Evolutionary conservation across 2,797 vertebrate genomes (phyloP), one percentile per base, ranked within the genome.

Genomic region (Pseudopleuronectes americanus): DNA sequence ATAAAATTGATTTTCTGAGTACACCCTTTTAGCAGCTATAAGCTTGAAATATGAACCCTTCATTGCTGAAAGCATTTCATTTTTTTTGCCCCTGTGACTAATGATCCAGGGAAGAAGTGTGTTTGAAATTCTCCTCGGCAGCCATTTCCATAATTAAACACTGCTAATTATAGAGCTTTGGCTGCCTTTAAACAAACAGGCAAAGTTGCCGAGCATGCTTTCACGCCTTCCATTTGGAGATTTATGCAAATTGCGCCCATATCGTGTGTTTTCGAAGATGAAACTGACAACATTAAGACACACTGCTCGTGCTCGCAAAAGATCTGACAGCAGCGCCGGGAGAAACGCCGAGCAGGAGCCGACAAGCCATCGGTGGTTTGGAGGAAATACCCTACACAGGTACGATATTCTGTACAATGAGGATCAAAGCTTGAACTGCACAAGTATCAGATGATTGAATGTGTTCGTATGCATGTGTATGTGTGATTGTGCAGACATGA

Each of bases 1-100:
- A 97, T 97, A 96, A 97, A 98, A 98, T 98, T 98, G 97, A 98
- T 97, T 98, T 97, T 97, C 95, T 95, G 95, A 97, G 95, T 95
- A 96, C 94, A 96, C 94, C 96, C 96, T 97, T 97, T 98, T 98
- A 98, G 96, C 96, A 96, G 96, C 95, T 96, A 96, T 97, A 96
- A 96, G 96, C 95, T 96, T 98, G 97, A 97, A 98, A 98, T 97
- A 98, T 98, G 96, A 98, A 97, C 95, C 95, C 95, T 97, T 97
- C 96, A 96, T 96, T 96, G 95, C 96, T 93, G 94, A 95, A 96
- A 97, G 96, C 95, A 96, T 96, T 97, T 96, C 95, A 96, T 96
- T 96, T 96, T 91, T 53, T 53, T 57, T 91, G 94, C 93, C 95
- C 94, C 95, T 92, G 94, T 96, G 96, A 96, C 96, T 96, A 97